Conservation (phyloP, 2,888 invertebrate species). For the Arenicola marina region DNA sequence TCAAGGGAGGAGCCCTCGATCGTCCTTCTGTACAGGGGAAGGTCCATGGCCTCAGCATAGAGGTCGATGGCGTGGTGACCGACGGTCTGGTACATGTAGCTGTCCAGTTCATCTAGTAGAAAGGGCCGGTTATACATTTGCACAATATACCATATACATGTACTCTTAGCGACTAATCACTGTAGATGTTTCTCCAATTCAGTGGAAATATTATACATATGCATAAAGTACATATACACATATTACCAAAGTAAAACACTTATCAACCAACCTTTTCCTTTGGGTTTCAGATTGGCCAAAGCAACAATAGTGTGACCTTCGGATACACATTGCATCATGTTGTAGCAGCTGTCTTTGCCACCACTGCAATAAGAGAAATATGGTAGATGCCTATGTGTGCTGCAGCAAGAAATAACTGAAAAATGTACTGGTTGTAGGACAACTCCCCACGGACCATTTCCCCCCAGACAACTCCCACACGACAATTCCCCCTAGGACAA, state of each 20-base stretch:
- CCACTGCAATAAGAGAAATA: constrained; percentile 70
- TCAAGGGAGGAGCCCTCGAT: constrained; percentile 85
- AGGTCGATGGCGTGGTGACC: constrained; percentile 92
- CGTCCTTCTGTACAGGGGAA: constrained; percentile 84
- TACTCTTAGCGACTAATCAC: too few relatives aligned
- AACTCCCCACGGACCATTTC: too few relatives aligned
- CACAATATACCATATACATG: too few relatives aligned
- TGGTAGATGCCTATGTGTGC: too few relatives aligned
- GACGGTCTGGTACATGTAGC: constrained; percentile 99
- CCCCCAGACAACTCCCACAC: too few relatives aligned
- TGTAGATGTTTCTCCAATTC: not conserved
- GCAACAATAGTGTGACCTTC: constrained; percentile 93
- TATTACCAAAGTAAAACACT: not conserved
- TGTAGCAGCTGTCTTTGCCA: constrained; percentile 99
- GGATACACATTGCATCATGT: constrained; percentile 96
- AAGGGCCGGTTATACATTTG: not conserved
- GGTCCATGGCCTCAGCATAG: constrained; percentile 89
- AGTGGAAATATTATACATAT: not conserved
- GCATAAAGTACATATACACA: not conserved
- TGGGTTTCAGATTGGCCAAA: constrained; percentile 87
- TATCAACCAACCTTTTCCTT: constrained; percentile 70
- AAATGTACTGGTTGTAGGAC: too few relatives aligned
- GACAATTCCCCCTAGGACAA: too few relatives aligned
- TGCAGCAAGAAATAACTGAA: too few relatives aligned
- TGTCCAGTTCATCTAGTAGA: constrained; percentile 76